Percentiles rank a stretch among this genome's conserved stretches.
Evolutionary conservation across 2,113 vertebrate species (phyloP).

Genomic region (Anser cygnoides): DNA sequence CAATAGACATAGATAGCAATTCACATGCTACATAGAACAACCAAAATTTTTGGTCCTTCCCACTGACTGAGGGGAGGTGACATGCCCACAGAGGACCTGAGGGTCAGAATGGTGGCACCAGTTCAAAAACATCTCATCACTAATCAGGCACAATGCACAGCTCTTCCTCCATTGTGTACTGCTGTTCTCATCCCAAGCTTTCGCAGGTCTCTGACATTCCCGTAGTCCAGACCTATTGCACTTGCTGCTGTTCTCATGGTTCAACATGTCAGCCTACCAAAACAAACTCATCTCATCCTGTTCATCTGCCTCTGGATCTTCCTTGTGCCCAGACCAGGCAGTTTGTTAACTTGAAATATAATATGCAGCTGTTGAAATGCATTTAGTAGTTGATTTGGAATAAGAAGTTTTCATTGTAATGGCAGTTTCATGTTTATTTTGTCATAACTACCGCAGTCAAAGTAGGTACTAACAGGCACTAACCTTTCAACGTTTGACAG

Average conservation of each 20-base stretch:
- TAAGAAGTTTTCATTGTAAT: neutral
- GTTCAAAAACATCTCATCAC: neutral
- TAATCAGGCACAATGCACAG: rapidly evolving
- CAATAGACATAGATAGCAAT: neutral
- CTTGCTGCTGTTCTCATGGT: neutral
- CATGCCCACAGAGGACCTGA: neutral
- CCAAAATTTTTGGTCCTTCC: neutral
- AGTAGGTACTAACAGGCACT: neutral
- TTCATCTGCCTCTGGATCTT: neutral
- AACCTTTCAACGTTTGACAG: neutral
- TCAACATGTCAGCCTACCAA: neutral
- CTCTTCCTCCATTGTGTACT: neutral
- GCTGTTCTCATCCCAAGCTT: neutral
- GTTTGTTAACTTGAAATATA: neutral
- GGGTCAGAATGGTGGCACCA: neutral
- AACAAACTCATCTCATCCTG: neutral
- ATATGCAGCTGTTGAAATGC: neutral
- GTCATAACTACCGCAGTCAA: neutral
- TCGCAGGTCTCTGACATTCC: neutral
- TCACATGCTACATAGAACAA: neutral
- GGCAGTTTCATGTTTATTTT: neutral
- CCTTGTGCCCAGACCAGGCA: neutral
- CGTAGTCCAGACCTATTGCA: neutral
- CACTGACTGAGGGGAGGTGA: neutral
- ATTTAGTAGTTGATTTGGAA: neutral